Percentiles rank a stretch among this genome's conserved stretches.
phyloP scores from a whole-genome alignment of 1,140 invertebrate genomes.

The Stenopsyche tienmushanensis region DNA sequence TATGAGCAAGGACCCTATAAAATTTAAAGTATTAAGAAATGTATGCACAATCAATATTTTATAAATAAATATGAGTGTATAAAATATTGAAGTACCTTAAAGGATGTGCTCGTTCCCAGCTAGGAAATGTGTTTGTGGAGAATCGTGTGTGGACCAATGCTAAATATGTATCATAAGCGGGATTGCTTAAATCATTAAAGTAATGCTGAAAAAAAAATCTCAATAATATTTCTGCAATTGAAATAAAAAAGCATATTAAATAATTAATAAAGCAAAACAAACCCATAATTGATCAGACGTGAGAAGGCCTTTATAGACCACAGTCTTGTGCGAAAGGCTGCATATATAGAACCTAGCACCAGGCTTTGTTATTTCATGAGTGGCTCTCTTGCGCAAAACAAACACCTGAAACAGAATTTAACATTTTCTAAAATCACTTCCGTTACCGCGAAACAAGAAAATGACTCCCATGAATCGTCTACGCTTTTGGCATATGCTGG shows the following conservation, averaged over 20 bases:
- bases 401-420: constrained; percentile 70
- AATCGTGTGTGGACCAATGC: constrained; percentile 95
- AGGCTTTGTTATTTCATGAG: constrained; percentile 80
- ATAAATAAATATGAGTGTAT: background rate
- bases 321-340: constrained; percentile 83
- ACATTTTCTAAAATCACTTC: constrained; percentile 29
- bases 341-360: constrained; percentile 94
- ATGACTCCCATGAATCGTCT: too few relatives aligned
- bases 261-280: constrained; percentile 40
- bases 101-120: constrained; percentile 99
- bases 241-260: background rate
- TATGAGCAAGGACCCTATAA: constrained; percentile 91
- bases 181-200: constrained; percentile 67
- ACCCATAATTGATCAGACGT: constrained; percentile 94
- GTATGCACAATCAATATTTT: constrained; percentile 3
- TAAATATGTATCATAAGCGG: constrained; percentile 90
- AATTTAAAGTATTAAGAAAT: constrained; percentile 38
- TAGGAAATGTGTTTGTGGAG: constrained; percentile 98
- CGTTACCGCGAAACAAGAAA: background rate
- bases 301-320: constrained; percentile 98
- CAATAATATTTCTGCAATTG: too few relatives aligned
- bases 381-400: constrained; percentile 88
- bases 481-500: background rate
- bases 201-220: constrained; percentile 51
- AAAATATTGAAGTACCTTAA: constrained; percentile 66